These are phyloP conservation scores for Ips nitidus DNA, from an alignment of 1,140 invertebrate genomes.

Conservation along the genomic window DNA sequence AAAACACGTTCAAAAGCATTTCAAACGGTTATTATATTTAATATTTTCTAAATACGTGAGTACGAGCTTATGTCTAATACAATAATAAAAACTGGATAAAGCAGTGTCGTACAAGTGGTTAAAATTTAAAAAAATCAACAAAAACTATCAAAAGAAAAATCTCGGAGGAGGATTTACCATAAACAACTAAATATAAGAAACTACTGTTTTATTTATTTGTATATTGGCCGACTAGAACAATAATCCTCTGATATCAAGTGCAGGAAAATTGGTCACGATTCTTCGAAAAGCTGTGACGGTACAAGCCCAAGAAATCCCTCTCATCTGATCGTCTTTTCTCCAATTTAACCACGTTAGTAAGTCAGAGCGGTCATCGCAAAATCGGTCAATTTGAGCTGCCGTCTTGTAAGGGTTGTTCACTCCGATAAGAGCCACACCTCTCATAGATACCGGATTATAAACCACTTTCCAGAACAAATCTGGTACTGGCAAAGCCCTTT, in stretches of 20 bases:
- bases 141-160: too few species aligned
- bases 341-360: slow-evolving; percentile 54
- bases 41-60: too few species aligned
- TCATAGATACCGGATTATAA: slow-evolving; percentile 56
- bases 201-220: too few species aligned
- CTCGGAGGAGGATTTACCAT: too few species aligned
- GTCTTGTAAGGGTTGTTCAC: slow-evolving; percentile 64
- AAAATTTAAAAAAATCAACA: too few species aligned
- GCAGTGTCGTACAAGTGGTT: too few species aligned
- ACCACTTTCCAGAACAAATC: slow-evolving; percentile 64
- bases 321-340: slow-evolving; percentile 50
- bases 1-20: too few species aligned
- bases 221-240: slow-evolving; percentile 10
- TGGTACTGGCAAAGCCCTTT: slow-evolving; percentile 57
- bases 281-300: slow-evolving; percentile 61
- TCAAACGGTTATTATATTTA: too few species aligned
- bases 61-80: too few species aligned
- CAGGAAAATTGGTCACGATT: slow-evolving; percentile 57
- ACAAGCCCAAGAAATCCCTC: slow-evolving; percentile 69
- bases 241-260: slow-evolving; percentile 23
- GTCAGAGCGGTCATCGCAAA: slow-evolving; percentile 59
- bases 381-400: slow-evolving; percentile 50
- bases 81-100: too few species aligned
- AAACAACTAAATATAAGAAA: too few species aligned
- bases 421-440: slow-evolving; percentile 62